These are phyloP conservation scores for Baccha elongata DNA, from an alignment of 2,888 invertebrate species.

Conservation along the genomic window DNA sequence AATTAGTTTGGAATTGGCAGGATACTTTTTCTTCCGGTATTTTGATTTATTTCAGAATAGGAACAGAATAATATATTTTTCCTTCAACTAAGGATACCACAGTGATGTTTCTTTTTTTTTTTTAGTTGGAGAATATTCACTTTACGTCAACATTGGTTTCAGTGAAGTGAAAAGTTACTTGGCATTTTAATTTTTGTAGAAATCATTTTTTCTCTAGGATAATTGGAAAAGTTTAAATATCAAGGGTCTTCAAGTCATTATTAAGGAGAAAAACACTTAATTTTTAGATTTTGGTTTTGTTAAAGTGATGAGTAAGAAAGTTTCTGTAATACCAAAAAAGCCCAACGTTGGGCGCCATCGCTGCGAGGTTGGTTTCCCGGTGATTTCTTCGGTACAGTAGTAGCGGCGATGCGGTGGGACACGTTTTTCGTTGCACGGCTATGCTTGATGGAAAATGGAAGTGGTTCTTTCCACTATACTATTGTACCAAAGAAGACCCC, in stretches of 20 bases:
- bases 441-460: too few relatives aligned
- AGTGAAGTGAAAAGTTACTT: background rate
- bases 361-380: too few relatives aligned
- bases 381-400: too few relatives aligned
- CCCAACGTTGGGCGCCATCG: too few relatives aligned
- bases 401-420: too few relatives aligned
- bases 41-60: constrained; percentile 46
- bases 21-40: constrained; percentile 23
- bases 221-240: constrained; percentile 68
- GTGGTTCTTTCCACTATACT: too few relatives aligned
- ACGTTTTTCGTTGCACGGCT: too few relatives aligned
- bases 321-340: too few relatives aligned
- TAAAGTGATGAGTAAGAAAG: too few relatives aligned
- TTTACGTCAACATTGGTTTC: constrained; percentile 20
- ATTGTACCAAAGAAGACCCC: too few relatives aligned
- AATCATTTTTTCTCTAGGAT: constrained; percentile 38
- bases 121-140: constrained; percentile 22
- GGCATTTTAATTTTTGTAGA: background rate
- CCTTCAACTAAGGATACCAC: background rate
- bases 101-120: constrained; percentile 16
- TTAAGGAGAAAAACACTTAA: too few relatives aligned
- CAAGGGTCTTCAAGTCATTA: constrained; percentile 36
- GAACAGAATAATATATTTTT: constrained; percentile 6
- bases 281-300: too few relatives aligned
- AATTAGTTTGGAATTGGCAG: constrained; percentile 51